Evolutionary conservation across 2,113 vertebrate species (phyloP), one percentile per base, ranked within the genome.

Genomic region (Phalacrocorax carbo): DNA sequence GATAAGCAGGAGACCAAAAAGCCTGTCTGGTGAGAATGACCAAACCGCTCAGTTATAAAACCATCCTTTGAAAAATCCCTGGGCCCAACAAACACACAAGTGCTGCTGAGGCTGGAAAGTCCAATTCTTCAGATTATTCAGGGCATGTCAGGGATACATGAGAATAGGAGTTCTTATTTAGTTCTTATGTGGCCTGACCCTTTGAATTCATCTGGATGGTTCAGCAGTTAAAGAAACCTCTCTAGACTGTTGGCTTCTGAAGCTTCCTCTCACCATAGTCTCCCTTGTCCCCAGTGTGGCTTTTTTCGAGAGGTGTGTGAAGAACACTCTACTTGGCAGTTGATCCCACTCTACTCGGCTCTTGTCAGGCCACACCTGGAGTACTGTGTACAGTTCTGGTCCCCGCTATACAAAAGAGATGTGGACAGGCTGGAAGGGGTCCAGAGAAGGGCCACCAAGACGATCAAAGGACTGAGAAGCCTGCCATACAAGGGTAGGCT

Each of bases 1-100:
- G 40, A 51, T 91, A 64, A 91, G 64, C 78, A 83, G 76, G 85
- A 97, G 95, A 92, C 91, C 96, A 97, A 91, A 97, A 91, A 85
- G 79, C 40, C 78, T 94, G 79, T 68, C 90, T 94, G 93, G 73
- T 91, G 96, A 70, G 72, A 95, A 95, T 25, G 79, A 87, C 86
- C 36, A 36, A 95, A 91, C 55, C 55, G 76, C 72, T 96, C 90
- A 46, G 20, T 38, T 96, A 75, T 65, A 54, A 83, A 85, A 71
- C 81, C 11, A 9, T 94, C 73, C 66, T 88, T 90, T 85, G 82
- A 96, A 95, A 66, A 93, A 88, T 93, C 86, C 69, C 89, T 90
- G 79, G 82, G 51, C 55, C 69, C 44, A 92, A 51, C 85, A 38
- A 86, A 78, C 90, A n/a, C 76, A 62, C 57, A 18, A 7, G 83